Conservation (phyloP, 2,888 invertebrate species). For the Nezara viridula region DNA sequence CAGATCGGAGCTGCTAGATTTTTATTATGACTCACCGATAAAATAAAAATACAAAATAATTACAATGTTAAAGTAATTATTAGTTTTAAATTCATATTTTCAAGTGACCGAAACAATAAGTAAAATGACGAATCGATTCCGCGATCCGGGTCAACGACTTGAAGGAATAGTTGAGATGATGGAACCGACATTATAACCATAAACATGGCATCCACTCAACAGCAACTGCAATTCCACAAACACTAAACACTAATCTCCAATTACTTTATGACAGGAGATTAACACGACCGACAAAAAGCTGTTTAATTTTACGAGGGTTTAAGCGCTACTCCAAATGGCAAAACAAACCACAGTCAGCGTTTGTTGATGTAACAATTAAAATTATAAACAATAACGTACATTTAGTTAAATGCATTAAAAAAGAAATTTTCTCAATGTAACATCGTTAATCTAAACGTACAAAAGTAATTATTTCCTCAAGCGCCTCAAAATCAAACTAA, state of each 20-base stretch:
- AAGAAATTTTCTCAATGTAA: no score
- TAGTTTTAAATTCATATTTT: no score
- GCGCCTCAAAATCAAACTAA: no score
- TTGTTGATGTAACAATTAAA: background rate
- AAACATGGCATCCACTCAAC: background rate
- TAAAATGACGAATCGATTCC: background rate
- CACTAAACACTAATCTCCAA: background rate
- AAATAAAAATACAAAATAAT: no score
- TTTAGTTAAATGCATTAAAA: no score
- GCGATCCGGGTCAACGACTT: background rate
- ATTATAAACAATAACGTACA: background rate
- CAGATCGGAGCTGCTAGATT: no score
- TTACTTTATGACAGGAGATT: background rate
- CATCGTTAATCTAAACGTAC: no score
- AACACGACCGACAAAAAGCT: conserved; percentile 23
- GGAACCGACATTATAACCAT: background rate
- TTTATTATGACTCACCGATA: no score
- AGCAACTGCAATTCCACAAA: background rate
- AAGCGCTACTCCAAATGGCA: background rate
- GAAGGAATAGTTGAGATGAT: background rate
- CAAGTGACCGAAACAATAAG: no score
- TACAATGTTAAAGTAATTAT: no score
- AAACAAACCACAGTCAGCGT: background rate
- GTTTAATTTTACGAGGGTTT: background rate
- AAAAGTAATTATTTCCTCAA: no score